Percentiles rank a stretch among this genome's conserved stretches.
phyloP scores from a whole-genome alignment of 2,888 invertebrate genomes.

The Yponomeuta malinellus region DNA sequence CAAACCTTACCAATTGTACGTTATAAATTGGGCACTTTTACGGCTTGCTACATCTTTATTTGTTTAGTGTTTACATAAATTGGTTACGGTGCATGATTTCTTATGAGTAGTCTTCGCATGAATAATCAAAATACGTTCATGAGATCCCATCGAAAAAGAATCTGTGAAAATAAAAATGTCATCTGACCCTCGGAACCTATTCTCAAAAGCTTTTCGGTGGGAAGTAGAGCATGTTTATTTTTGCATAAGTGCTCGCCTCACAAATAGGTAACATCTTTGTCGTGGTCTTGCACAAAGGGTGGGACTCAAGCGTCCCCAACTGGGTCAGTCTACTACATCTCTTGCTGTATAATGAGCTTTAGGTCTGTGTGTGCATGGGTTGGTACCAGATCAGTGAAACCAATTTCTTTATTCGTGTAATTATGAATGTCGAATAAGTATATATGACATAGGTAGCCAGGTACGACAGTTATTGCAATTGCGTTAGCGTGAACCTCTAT shows the following conservation, averaged over 20 bases:
- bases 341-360: background rate
- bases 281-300: slow-evolving; percentile 24
- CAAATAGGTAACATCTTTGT: slow-evolving; percentile 33
- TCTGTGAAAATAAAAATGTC: slow-evolving; percentile 19
- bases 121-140: background rate
- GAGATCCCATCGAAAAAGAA: background rate
- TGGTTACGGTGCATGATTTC: slow-evolving; percentile 12
- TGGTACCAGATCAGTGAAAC: no score
- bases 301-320: slow-evolving; percentile 26
- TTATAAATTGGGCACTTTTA: slow-evolving; percentile 49
- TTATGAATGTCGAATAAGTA: no score
- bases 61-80: slow-evolving; percentile 39
- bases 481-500: no score
- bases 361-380: no score
- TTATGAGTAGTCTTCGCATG: background rate
- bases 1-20: slow-evolving; percentile 50
- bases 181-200: slow-evolving; percentile 18
- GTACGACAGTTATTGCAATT: no score
- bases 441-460: no score
- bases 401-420: no score
- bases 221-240: slow-evolving; percentile 41
- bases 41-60: slow-evolving; percentile 47
- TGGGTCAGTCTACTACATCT: slow-evolving; percentile 30
- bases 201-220: slow-evolving; percentile 12
- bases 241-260: slow-evolving; percentile 37